Conservation (phyloP, 2,113 vertebrate genomes). For the Malaclemys terrapin region DNA sequence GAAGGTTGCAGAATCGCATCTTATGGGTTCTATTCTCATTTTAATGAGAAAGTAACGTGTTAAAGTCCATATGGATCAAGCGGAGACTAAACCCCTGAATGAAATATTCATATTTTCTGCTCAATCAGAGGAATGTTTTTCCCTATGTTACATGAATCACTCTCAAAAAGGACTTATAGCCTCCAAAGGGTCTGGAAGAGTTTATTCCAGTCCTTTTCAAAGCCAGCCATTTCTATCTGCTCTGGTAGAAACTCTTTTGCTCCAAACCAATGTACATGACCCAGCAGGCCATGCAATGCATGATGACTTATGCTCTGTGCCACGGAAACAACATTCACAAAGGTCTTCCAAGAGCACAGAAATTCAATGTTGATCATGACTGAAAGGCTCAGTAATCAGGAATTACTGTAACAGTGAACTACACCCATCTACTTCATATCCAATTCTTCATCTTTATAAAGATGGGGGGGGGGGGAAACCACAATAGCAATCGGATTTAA, state of each 20-base stretch:
- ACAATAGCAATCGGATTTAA: neutral
- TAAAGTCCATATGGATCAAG: neutral
- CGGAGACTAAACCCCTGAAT: slow-evolving; percentile 1
- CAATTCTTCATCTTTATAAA: neutral
- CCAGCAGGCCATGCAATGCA: neutral
- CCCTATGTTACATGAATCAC: neutral
- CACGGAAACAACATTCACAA: neutral
- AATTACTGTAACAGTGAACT: neutral
- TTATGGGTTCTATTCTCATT: neutral
- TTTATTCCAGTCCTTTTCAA: no score
- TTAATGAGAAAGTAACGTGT: neutral
- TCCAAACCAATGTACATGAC: neutral
- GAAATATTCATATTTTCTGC: slow-evolving; percentile 16
- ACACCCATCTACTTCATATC: neutral
- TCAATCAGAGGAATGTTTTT: neutral
- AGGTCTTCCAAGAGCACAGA: neutral
- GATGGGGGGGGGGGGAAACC: neutral
- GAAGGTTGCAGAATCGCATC: neutral
- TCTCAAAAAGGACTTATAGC: neutral
- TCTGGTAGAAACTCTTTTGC: neutral
- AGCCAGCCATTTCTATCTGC: neutral
- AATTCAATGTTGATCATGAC: neutral
- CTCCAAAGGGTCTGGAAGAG: neutral
- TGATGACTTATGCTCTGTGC: accelerated
- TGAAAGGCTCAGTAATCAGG: neutral